phyloP scores from a whole-genome alignment of 2,888 invertebrate genomes.

The Andrena hattorfiana region DNA sequence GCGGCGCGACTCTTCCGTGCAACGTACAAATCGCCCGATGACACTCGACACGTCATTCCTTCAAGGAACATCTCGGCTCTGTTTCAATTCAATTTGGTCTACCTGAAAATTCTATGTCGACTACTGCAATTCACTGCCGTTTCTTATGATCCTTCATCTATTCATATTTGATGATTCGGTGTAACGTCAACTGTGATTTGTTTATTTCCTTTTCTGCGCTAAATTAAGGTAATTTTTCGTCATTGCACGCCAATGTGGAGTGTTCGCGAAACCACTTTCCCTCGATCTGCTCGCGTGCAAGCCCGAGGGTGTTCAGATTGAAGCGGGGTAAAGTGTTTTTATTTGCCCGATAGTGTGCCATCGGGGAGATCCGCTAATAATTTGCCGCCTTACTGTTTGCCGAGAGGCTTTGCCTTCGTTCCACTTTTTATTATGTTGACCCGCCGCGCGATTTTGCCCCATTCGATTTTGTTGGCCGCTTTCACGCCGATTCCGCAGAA shows the following conservation, averaged over 20 bases:
- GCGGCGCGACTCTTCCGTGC: slow-evolving; percentile 22
- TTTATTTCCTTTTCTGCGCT: background rate
- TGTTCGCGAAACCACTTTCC: slow-evolving; percentile 33
- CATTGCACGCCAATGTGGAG: slow-evolving; percentile 52
- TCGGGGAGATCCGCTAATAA: slow-evolving; percentile 74
- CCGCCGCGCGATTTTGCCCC: slow-evolving; percentile 60
- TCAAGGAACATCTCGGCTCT: background rate
- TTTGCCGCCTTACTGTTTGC: slow-evolving; percentile 76
- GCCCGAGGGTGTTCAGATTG: slow-evolving; percentile 71
- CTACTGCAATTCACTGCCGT: too few species aligned
- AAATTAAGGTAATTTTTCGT: background rate
- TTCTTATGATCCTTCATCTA: too few species aligned
- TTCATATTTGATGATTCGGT: too few species aligned
- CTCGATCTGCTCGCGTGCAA: slow-evolving; percentile 60
- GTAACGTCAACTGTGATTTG: background rate
- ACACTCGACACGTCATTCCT: slow-evolving; percentile 12
- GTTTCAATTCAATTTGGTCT: too few species aligned
- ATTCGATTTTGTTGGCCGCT: slow-evolving; percentile 49
- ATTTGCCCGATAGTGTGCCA: slow-evolving; percentile 74
- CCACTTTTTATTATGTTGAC: slow-evolving; percentile 72
- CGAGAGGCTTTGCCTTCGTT: slow-evolving; percentile 70
- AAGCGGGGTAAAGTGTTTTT: slow-evolving; percentile 78
- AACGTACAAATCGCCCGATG: slow-evolving; percentile 59
- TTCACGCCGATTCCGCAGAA: slow-evolving; percentile 33
- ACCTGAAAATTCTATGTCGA: too few species aligned